Percentiles rank a stretch among this genome's conserved stretches.
Evolutionary conservation across 2,888 invertebrate species (phyloP).

Genomic region (Macrophya alboannulata): DNA sequence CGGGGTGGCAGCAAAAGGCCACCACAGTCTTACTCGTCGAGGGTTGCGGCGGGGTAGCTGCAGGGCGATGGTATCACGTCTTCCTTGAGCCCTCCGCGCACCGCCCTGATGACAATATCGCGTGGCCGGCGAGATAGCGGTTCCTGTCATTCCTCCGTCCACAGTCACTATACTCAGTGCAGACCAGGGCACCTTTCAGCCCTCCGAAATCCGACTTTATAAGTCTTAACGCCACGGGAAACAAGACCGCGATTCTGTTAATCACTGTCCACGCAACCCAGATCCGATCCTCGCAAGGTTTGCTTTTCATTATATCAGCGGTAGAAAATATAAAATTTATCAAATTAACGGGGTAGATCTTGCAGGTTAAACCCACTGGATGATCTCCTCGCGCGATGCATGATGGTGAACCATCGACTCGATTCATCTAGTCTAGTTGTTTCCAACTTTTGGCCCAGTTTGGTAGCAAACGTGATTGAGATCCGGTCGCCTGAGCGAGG

Average conservation of each 20-base stretch:
- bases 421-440: slow-evolving; percentile 3
- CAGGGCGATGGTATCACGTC: slow-evolving; percentile 49
- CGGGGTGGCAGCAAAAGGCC: slow-evolving; percentile 77
- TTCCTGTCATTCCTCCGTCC: slow-evolving; percentile 79
- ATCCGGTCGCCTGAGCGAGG: slow-evolving; percentile 56
- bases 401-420: neutral
- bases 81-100: slow-evolving; percentile 35
- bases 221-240: neutral
- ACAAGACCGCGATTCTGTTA: slow-evolving; percentile 9
- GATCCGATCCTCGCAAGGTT: neutral
- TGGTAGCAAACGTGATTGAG: slow-evolving; percentile 63
- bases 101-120: slow-evolving; percentile 79
- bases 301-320: neutral
- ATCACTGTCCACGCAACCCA: slow-evolving; percentile 43
- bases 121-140: slow-evolving; percentile 79
- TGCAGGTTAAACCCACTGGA: neutral
- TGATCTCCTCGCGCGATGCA: neutral
- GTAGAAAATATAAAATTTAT: neutral
- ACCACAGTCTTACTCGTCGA: slow-evolving; percentile 61
- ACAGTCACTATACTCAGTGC: slow-evolving; percentile 67
- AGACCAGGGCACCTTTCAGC: slow-evolving; percentile 48
- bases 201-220: slow-evolving; percentile 19
- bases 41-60: slow-evolving; percentile 27
- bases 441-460: slow-evolving; percentile 63
- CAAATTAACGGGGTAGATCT: neutral